Conservation (phyloP, 2,113 vertebrate genomes). For the Pseudopipra pipra region DNA sequence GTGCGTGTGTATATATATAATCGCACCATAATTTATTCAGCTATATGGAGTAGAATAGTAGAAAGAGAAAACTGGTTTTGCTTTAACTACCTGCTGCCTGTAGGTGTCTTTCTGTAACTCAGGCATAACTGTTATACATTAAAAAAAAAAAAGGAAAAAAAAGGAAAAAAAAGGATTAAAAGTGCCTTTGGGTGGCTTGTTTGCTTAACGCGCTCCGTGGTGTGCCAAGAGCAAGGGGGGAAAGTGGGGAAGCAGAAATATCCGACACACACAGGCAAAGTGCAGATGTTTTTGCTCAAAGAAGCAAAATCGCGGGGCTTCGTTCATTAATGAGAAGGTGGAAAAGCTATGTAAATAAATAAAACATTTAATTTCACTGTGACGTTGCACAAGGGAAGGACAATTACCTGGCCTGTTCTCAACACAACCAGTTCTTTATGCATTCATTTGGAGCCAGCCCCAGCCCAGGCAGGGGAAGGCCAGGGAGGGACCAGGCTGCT, state of each 20-base stretch:
- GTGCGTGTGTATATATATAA: constrained; percentile 87
- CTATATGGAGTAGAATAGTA: constrained; percentile 98
- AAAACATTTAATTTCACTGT: background rate
- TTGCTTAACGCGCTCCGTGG: background rate
- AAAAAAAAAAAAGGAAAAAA: constrained; percentile 82
- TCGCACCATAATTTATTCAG: constrained; percentile 99
- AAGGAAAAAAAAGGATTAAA: background rate
- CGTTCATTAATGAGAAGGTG: rapidly evolving
- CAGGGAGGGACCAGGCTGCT: background rate
- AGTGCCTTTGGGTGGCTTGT: background rate
- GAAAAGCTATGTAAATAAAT: background rate
- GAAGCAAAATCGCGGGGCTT: rapidly evolving
- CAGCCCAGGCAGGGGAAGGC: background rate
- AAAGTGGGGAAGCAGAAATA: background rate
- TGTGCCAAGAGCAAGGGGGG: background rate
- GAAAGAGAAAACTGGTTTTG: constrained; percentile 90
- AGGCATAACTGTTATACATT: constrained; percentile 99
- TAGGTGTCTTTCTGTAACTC: constrained; percentile 99
- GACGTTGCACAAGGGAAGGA: background rate
- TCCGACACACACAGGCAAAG: rapidly evolving
- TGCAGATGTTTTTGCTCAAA: background rate
- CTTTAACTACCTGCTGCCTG: constrained; percentile 99
- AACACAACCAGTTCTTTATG: background rate
- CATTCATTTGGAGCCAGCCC: rapidly evolving
- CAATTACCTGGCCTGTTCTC: background rate